These are phyloP conservation scores for Protonemura montana DNA, from an alignment of 2,888 invertebrate species.

Conservation along the genomic window DNA sequence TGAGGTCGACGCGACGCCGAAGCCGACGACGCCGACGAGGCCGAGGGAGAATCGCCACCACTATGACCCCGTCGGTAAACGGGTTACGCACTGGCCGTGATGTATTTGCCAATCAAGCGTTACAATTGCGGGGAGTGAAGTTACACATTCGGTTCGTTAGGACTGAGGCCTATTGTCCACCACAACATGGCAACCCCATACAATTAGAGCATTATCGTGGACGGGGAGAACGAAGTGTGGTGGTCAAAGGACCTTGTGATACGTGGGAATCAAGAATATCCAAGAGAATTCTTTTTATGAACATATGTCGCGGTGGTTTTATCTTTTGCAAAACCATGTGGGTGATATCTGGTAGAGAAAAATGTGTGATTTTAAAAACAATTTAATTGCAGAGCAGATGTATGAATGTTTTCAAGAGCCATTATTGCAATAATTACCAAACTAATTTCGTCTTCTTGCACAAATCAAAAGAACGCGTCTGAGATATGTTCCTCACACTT, in stretches of 20 bases:
- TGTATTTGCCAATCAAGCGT: conserved; percentile 7
- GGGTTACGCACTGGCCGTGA: not conserved
- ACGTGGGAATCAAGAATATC: no score
- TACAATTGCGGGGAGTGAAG: not conserved
- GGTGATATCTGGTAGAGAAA: no score
- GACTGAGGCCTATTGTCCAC: not conserved
- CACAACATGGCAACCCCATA: not conserved
- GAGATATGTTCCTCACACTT: not conserved
- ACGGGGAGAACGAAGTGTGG: no score
- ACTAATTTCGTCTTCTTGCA: not conserved
- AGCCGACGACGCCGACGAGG: not conserved
- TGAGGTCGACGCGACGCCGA: not conserved
- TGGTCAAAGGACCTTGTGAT: no score
- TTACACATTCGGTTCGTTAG: not conserved
- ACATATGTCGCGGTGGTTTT: no score
- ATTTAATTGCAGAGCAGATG: not conserved
- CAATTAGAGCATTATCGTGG: not conserved
- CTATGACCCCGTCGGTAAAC: not conserved
- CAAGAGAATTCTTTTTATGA: no score
- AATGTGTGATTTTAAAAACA: no score
- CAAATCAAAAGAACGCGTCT: no score
- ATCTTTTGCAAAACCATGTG: no score
- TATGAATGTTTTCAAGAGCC: not conserved
- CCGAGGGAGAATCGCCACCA: not conserved
- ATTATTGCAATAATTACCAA: not conserved